Base-by-base conservation (phyloP, 2,888 invertebrate genomes). In the Lamellibrachia columna region DNA sequence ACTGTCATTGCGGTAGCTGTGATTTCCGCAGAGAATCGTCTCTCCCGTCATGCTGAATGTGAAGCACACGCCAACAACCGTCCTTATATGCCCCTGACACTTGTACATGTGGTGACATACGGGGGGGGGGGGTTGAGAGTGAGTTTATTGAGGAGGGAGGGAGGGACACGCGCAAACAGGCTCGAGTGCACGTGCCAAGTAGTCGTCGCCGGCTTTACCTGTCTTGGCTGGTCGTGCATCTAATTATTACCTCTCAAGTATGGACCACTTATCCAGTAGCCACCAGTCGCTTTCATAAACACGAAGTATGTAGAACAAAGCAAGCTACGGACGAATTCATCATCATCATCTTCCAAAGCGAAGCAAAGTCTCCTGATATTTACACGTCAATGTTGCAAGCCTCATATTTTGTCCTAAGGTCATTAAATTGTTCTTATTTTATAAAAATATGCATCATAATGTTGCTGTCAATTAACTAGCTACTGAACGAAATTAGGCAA, bases 41-140 rank as follows among this genome's bases (percentile, higher is more conserved):
- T 75, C 75, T 75, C 15, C 75, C 75, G 75, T 75, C 75, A 75
- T 75, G 75, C 75, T 75, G 75, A 75, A 15, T 75, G 75, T 75
- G 75, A n/a, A 15, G 3, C 22, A 15, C 75, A 22, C 75, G 75
- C 15, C 22, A n/a, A 15, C 22, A n/a, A 22, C 22, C 22, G 22
- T 15, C 22, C 22, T 75, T 75, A 75, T 75, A 75, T 75, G n/a
- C 75, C 4, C 75, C n/a, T n/a, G 75, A 75, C 75, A 75, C 75
- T 75, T 75, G 75, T 75, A 75, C 75, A 75, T 22, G 75, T 75
- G 75, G 15, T 75, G 75, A 75, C 75, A 22, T n/a, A 75, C 75
- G 22, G 75, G 75, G n/a, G 75, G 75, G n/a, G 75, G 75, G 75
- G 75, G 75, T n/a, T 75, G n/a, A 58, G 58, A 58, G 58, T 58